Evolutionary conservation across 2,113 vertebrate genomes (phyloP), one percentile per base, ranked within the genome.

Genomic region (Tympanuchus pallidicinctus): DNA sequence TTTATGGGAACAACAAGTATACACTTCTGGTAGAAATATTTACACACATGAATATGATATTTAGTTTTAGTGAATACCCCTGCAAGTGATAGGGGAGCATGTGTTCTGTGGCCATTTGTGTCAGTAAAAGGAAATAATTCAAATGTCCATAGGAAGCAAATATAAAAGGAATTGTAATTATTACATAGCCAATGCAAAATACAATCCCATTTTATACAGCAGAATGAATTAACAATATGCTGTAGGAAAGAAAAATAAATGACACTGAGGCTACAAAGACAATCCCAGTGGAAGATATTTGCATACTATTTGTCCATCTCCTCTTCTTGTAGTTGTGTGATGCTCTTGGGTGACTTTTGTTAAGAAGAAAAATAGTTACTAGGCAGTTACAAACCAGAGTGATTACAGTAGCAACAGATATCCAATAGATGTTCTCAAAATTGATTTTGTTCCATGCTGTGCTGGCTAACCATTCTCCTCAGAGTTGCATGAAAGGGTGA

Each of bases 141-240:
- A 95, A 88, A 87, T 82, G 60, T 50, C 57, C 84, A 43, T 74
- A 38, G 87, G 88, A 93, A 77, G 43, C 47, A 94, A 88, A 90
- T 42, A 94, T 56, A 73, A 94, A 74, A 85, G 34, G 15, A 47
- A 82, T 86, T 95, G 80, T 88, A 66, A 90, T 94, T 91, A 87
- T 92, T 65, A 81, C 1, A 1, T 38, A 93, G 66, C 59, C 75
- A 85, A 61, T 22, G 88, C 17, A 74, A 89, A 93, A 94, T 65
- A 93, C 36, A 90, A 63, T 82, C 47, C 66, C 32, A 74, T 92
- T 93, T 89, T 92, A 92, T 93, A 75, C 56, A 86, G 38, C 15
- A 13, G 3, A 89, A 91, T 79, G 77, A 95, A 92, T 95, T 95
- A 89, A 86, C 69, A 92, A 75, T 65, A 83, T 83, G 60, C n/a